Conservation (phyloP, 2,113 vertebrate species). For the Cardinalis cardinalis region DNA sequence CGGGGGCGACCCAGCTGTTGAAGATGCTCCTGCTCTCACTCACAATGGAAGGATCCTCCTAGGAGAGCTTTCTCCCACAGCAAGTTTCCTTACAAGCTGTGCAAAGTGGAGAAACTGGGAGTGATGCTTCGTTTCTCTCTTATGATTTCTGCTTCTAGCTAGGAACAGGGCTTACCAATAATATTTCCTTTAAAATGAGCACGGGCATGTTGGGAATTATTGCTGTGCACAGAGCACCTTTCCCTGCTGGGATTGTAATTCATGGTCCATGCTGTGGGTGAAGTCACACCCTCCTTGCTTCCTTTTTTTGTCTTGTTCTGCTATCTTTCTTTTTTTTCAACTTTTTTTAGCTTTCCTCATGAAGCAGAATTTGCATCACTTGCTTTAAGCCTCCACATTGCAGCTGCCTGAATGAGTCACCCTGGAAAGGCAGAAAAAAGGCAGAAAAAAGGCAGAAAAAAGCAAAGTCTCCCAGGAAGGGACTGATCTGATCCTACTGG, state of each 20-base stretch:
- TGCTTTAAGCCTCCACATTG: background rate
- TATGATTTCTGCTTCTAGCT: background rate
- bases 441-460: background rate
- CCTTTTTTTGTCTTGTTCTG: background rate
- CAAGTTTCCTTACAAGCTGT: background rate
- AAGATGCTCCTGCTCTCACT: background rate
- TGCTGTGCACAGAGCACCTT: background rate
- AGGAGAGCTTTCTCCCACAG: background rate
- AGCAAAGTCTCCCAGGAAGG: background rate
- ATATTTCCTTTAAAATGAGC: background rate
- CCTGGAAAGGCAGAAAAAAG: background rate
- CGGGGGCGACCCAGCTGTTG: fast-evolving
- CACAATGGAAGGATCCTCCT: background rate
- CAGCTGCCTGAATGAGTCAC: background rate
- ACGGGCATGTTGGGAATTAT: background rate
- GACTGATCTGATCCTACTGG: background rate
- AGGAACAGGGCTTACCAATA: background rate
- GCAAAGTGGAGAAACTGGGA: background rate
- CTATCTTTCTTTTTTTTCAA: background rate
- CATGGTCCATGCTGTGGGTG: background rate
- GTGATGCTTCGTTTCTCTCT: background rate
- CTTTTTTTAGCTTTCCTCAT: background rate
- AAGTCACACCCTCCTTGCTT: background rate
- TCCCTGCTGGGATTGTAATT: background rate
- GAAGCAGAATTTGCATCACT: background rate